Conservation (phyloP, 2,797 vertebrate species). For the Etheostoma perlongum region DNA sequence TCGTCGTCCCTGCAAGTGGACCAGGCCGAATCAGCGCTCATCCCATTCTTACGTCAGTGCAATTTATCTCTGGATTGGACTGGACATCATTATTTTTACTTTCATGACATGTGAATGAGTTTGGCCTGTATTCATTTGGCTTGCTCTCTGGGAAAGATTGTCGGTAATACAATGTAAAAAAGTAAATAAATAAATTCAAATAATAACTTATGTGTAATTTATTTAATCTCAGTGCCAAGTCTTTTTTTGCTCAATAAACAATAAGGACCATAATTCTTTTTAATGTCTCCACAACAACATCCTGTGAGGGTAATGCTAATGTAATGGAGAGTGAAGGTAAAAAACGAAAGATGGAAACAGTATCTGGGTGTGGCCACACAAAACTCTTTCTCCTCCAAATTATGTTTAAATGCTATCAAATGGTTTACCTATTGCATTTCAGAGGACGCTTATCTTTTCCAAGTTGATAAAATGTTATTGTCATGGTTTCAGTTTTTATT, state of each 20-base stretch:
- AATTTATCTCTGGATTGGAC: not conserved
- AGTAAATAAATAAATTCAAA: not conserved
- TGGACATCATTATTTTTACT: not conserved
- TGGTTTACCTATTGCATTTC: not conserved
- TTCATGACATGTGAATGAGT: not conserved
- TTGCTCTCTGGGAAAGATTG: not conserved
- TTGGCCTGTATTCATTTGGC: not conserved
- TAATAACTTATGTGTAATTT: not conserved
- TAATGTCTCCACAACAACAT: conserved; percentile 1
- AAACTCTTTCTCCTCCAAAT: no score
- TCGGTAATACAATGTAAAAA: not conserved
- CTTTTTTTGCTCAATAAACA: not conserved
- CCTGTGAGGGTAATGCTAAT: not conserved
- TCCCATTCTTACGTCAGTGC: not conserved
- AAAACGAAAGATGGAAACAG: not conserved
- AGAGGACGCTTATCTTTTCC: not conserved
- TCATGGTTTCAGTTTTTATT: no score
- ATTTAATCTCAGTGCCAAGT: not conserved
- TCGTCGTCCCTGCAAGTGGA: not conserved
- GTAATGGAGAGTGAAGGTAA: not conserved
- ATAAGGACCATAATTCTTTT: not conserved
- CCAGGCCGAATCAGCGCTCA: not conserved
- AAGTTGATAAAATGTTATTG: not conserved
- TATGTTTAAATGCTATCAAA: not conserved
- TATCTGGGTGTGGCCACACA: no score